Base-by-base conservation (phyloP, 1,140 invertebrate genomes). In the Oncopeltus fasciatus region DNA sequence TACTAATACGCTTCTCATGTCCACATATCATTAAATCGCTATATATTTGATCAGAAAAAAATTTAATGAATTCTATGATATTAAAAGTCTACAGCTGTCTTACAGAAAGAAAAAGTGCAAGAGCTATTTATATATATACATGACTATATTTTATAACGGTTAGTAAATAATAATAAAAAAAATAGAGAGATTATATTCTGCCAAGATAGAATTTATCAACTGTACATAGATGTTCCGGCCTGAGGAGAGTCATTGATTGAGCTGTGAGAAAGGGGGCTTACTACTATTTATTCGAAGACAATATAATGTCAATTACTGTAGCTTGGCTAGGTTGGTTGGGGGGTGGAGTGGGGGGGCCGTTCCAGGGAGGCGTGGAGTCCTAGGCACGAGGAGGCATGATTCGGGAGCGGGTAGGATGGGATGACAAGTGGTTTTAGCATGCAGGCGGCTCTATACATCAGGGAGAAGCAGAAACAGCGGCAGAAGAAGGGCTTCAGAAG, bases 371-470 rank as follows among this genome's bases (percentile, higher is more conserved):
- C 21, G 20, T 24, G 21, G 21, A n/a, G n/a, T n/a, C n/a, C n/a
- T 18, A 2, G 3, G 2, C 1, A 1, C 2, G 2, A 53, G 14
- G 49, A 11, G 24, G 2, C 12, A 46, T 46, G 44, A 46, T 20
- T 20, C 18, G 44, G 49, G 24, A 21, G 21, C 26, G 38, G 53
- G 53, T 51, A 46, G 43, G 21, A 59, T 12, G 27, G 49, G 59
- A 47, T 21, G 38, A 59, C 43, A 33, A 44, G 20, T 33, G 44
- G 57, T 14, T 57, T 38, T 57, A 66, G 68, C 53, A 89, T 90
- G 86, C 87, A 90, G 81, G 87, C 87, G 77, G 87, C 87, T 80
- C 81, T 90, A 79, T 87, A 89, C 78, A 83, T 90, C 79, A 85
- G 86, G 80, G 82, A 86, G 74, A 88, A 88, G 78, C 86, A 86